Evolutionary conservation across 2,113 vertebrate genomes (phyloP), one percentile per base, ranked within the genome.

Genomic region (Alligator mississippiensis): DNA sequence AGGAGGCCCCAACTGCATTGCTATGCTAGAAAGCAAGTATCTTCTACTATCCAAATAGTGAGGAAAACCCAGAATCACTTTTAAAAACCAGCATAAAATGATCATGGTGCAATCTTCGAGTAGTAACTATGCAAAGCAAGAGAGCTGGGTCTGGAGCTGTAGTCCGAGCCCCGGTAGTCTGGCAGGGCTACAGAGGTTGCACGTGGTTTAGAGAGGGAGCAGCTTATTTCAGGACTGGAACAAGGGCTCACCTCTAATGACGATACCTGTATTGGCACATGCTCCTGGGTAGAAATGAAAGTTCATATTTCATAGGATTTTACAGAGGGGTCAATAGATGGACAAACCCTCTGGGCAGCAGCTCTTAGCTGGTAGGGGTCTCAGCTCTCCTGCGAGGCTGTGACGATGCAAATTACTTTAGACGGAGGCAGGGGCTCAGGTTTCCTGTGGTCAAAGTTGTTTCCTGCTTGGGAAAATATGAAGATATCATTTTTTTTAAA

Each of bases 1-100:
- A 0, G 85, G 80, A 84, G 92, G 95, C 93, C 90, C 77, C 84
- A 91, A 63, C 55, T 13, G n/a, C 82, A n/a, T 79, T 55, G 92
- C 87, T 18, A 0, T 28, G 63, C 76, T 18, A 82, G 78, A 87
- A 84, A 82, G 80, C 77, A 38, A 47, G 47, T 74, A 74, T 10
- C 13, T 74, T 74, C 34, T 24, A 74, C 47, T 47, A 47, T 47
- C 47, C 7, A 47, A 47, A 47, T 47, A 24, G 38, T 2, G 54
- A 54, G 6, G 10, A 60, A 12, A 0, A 0, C 54, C 89, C 76
- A 17, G 0, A 25, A 38, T 1, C 2, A 0, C 54, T 81, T 78
- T 18, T 57, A 58, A 77, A 24, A 57, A 81, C 60, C 74, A 47
- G 7, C 0, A 0, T 61, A 15, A 3, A 1, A 6, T 64, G 68